Conservation (phyloP, 2,888 invertebrate genomes). For the Drosophila neonasuta region DNA sequence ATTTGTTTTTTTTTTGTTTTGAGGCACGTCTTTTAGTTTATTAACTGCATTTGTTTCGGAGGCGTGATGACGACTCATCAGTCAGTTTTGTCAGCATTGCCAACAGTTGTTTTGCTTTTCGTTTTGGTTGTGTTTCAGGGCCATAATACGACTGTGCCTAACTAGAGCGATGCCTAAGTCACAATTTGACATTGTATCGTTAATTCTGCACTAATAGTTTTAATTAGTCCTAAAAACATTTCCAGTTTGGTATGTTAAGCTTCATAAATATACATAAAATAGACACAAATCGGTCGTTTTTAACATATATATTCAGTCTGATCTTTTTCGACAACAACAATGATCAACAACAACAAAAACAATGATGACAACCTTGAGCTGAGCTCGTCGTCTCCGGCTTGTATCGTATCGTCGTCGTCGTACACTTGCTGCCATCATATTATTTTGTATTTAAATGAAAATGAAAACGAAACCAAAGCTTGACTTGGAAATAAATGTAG, state of each 20-base stretch:
- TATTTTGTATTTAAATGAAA: slow-evolving; percentile 62
- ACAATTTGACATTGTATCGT: slow-evolving; percentile 62
- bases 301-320: slow-evolving; percentile 15
- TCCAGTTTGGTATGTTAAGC: slow-evolving; percentile 34
- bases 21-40: slow-evolving; percentile 45
- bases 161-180: slow-evolving; percentile 17
- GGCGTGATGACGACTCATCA: slow-evolving; percentile 62
- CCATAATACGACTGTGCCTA: slow-evolving; percentile 31
- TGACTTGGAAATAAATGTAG: slow-evolving; percentile 23
- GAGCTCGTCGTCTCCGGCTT: slow-evolving; percentile 33
- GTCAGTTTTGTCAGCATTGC: slow-evolving; percentile 21
- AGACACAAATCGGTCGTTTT: background rate
- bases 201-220: slow-evolving; percentile 64
- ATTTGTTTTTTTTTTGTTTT: slow-evolving; percentile 15
- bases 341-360: slow-evolving; percentile 20
- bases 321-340: slow-evolving; percentile 19
- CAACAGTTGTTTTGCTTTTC: slow-evolving; percentile 5
- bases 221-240: slow-evolving; percentile 54
- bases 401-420: slow-evolving; percentile 7
- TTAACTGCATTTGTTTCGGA: slow-evolving; percentile 50
- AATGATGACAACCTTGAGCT: slow-evolving; percentile 62
- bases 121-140: slow-evolving; percentile 35
- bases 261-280: slow-evolving; percentile 36
- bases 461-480: slow-evolving; percentile 42
- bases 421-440: slow-evolving; percentile 37